Evolutionary conservation across 1,140 invertebrate genomes (phyloP).

Genomic region (Neuroterus valhalla): DNA sequence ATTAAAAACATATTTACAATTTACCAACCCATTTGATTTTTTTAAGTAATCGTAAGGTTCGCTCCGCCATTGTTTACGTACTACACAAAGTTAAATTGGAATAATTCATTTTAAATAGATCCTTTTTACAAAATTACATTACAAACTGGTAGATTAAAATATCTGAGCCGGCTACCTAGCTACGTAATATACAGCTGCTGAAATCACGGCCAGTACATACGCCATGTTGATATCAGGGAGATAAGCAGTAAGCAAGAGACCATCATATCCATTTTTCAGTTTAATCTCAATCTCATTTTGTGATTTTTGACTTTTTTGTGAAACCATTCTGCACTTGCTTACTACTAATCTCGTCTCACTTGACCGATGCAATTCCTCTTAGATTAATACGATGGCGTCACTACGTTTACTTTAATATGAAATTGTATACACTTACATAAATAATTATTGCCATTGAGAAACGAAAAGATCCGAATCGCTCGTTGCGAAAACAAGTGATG

Average conservation of each 20-base stretch:
- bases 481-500: conserved; percentile 2
- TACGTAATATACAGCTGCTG: conserved; percentile 63
- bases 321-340: neutral
- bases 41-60: conserved; percentile 63
- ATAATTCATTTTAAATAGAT: conserved; percentile 67
- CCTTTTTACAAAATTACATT: conserved; percentile 75
- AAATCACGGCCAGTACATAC: conserved; percentile 47
- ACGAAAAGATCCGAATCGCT: conserved; percentile 40
- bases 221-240: neutral
- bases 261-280: neutral
- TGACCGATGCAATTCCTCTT: conserved; percentile 34
- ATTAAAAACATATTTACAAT: conserved; percentile 70
- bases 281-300: neutral
- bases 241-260: conserved; percentile 19
- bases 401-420: conserved; percentile 60
- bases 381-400: conserved; percentile 55
- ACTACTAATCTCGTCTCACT: conserved; percentile 28
- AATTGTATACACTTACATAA: conserved; percentile 32
- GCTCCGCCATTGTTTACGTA: conserved; percentile 50
- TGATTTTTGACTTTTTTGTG: neutral
- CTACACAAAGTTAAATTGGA: conserved; percentile 62
- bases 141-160: conserved; percentile 70
- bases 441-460: conserved; percentile 67
- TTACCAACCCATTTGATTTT: conserved; percentile 58
- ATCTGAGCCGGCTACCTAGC: conserved; percentile 64